Evolutionary conservation across 2,113 vertebrate species (phyloP).

Genomic region (Dromaius novaehollandiae): DNA sequence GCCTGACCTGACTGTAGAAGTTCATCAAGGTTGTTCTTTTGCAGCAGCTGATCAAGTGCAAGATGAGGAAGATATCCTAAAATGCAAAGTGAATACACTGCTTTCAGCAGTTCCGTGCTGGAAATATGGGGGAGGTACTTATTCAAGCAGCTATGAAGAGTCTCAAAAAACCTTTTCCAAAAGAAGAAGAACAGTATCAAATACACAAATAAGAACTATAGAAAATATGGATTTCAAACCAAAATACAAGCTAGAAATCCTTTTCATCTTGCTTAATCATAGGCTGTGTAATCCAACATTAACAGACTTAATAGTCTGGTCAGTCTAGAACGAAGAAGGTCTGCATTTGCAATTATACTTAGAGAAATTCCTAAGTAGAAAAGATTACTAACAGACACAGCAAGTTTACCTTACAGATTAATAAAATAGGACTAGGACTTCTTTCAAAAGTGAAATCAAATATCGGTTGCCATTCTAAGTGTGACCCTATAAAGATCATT

Average conservation of each 20-base stretch:
- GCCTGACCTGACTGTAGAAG: constrained; percentile 73
- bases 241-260: not conserved
- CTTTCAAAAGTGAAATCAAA: not conserved
- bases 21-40: constrained; percentile 66
- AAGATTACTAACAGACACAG: not conserved
- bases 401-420: not conserved
- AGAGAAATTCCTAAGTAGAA: not conserved
- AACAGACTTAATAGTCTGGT: not conserved
- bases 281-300: not conserved
- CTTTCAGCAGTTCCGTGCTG: constrained; percentile 73
- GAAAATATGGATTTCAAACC: not conserved
- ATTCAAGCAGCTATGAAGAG: constrained; percentile 74
- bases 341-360: not conserved
- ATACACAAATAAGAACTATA: not conserved
- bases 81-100: constrained; percentile 77
- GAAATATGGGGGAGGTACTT: constrained; percentile 79
- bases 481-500: not conserved
- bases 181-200: constrained; percentile 37
- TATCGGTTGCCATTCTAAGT: not conserved
- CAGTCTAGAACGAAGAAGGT: not conserved
- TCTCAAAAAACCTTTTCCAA: constrained; percentile 83
- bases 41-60: constrained; percentile 81
- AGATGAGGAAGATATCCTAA: constrained; percentile 81
- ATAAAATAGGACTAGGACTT: not conserved
- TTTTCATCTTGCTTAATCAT: not conserved